phyloP scores from a whole-genome alignment of 2,797 vertebrate genomes.

The Myotis daubentonii region DNA sequence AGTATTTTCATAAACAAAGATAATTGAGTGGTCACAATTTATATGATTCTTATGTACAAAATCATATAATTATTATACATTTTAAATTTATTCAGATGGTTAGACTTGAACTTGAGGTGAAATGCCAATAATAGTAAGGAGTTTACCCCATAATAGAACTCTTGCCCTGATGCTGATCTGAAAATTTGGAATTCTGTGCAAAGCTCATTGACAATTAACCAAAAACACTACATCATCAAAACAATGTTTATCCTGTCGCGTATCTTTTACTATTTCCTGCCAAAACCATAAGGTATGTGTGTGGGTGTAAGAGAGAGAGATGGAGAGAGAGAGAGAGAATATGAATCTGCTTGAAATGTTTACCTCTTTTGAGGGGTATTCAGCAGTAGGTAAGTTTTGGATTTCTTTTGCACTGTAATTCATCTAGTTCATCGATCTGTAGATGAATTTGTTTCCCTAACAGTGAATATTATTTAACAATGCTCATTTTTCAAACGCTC shows the following conservation, averaged over 20 bases:
- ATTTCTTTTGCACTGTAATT: constrained; percentile 33
- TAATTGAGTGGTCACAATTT: background rate
- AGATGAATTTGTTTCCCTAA: background rate
- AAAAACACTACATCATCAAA: background rate
- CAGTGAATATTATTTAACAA: background rate
- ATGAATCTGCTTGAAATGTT: background rate
- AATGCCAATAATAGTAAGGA: background rate
- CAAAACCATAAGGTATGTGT: background rate
- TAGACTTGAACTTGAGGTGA: background rate
- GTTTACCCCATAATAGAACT: background rate
- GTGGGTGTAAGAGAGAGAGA: background rate
- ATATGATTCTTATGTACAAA: background rate
- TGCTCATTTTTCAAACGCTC: background rate
- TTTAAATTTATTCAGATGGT: constrained; percentile 18
- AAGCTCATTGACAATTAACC: constrained; percentile 26
- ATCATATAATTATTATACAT: background rate
- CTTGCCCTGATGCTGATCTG: background rate
- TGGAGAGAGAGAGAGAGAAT: background rate
- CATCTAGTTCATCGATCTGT: background rate
- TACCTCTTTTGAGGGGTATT: background rate
- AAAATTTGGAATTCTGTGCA: constrained; percentile 50
- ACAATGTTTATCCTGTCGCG: background rate
- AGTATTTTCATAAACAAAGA: background rate
- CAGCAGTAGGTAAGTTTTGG: background rate
- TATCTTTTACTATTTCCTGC: constrained; percentile 41